These are phyloP conservation scores for Syngnathus typhle DNA, from an alignment of 2,113 vertebrate genomes.

Conservation along the genomic window DNA sequence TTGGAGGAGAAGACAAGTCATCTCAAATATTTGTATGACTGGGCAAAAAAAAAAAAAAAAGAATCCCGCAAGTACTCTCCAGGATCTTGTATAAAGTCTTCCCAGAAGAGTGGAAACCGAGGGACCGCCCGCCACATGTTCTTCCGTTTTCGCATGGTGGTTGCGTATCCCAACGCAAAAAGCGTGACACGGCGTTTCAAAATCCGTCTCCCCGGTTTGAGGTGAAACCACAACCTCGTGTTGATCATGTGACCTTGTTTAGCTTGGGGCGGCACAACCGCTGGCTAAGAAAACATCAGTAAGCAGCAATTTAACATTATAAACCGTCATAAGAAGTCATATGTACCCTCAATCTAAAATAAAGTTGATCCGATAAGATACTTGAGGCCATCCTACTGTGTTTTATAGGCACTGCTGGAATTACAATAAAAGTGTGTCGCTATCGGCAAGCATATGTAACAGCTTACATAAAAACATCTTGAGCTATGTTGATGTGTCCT, in stretches of 20 bases:
- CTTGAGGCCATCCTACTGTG: too few relatives aligned
- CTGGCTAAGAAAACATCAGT: neutral
- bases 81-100: neutral
- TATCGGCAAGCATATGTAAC: neutral
- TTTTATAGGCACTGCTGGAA: neutral
- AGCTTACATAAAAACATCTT: neutral
- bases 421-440: neutral
- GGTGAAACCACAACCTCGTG: neutral
- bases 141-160: neutral
- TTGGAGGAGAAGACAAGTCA: neutral
- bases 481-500: too few relatives aligned
- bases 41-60: neutral
- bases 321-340: neutral
- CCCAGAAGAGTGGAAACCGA: neutral
- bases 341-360: neutral
- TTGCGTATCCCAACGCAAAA: neutral
- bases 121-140: neutral
- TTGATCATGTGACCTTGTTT: constrained; percentile 4
- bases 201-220: neutral
- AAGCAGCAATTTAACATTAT: neutral
- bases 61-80: neutral
- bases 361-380: neutral
- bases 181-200: neutral
- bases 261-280: neutral
- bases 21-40: neutral